Percentiles rank a stretch among this genome's conserved stretches.
These are phyloP conservation scores for Donacobius atricapilla DNA, from an alignment of 2,113 vertebrate species.

Conservation along the genomic window DNA sequence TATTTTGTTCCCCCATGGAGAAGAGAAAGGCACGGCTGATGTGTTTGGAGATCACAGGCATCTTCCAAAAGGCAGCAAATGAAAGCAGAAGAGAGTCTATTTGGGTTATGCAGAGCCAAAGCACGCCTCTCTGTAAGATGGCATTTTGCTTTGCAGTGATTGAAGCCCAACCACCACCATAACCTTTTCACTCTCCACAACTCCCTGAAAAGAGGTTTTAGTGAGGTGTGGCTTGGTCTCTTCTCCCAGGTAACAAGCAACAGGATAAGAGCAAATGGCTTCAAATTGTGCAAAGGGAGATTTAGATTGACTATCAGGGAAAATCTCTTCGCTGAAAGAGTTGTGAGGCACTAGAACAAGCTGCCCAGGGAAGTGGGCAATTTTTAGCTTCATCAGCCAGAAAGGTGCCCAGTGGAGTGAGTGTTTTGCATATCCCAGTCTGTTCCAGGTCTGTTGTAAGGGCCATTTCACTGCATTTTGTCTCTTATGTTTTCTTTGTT, in stretches of 20 bases:
- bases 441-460: neutral
- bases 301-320: neutral
- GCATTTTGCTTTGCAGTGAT: neutral
- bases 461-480: neutral
- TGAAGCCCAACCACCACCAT: neutral
- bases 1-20: conserved; percentile 34
- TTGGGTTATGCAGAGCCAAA: neutral
- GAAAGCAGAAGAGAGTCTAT: neutral
- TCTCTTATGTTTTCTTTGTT: neutral
- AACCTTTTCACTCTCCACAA: neutral
- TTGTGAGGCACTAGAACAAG: neutral
- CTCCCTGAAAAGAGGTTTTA: neutral
- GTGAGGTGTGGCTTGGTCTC: rapidly evolving
- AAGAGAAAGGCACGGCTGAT: neutral
- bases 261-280: neutral
- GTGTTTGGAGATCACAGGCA: neutral
- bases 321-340: neutral
- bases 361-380: neutral
- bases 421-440: neutral
- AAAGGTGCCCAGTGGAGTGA: neutral
- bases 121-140: neutral
- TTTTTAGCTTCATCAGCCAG: neutral
- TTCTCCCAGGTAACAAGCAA: neutral
- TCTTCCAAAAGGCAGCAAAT: neutral
- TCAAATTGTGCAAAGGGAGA: neutral